Conservation (phyloP, 2,797 vertebrate genomes). For the Argentina silus region DNA sequence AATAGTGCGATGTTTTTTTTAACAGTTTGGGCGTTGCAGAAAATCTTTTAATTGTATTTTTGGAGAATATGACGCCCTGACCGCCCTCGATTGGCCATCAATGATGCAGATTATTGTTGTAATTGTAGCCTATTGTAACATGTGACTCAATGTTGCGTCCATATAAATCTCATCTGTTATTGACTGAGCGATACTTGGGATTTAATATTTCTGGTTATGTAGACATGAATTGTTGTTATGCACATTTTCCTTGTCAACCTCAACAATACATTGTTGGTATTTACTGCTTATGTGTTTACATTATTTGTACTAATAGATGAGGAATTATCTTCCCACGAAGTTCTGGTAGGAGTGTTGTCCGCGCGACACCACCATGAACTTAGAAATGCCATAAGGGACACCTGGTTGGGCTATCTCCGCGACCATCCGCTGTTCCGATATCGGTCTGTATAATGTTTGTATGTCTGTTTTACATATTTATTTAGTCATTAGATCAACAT, state of each 20-base stretch:
- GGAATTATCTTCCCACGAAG: slow-evolving; percentile 73
- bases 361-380: slow-evolving; percentile 90
- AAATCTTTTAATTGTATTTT: too few species aligned
- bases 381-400: slow-evolving; percentile 88
- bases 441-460: slow-evolving; percentile 75
- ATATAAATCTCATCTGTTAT: too few species aligned
- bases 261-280: too few species aligned
- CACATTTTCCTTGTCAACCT: neutral
- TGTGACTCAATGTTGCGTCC: too few species aligned
- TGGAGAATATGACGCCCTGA: too few species aligned
- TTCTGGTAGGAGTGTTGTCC: slow-evolving; percentile 93
- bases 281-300: neutral
- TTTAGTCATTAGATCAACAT: neutral
- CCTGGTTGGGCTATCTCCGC: slow-evolving; percentile 89
- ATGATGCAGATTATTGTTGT: too few species aligned
- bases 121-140: too few species aligned
- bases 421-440: slow-evolving; percentile 82
- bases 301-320: slow-evolving; percentile 56
- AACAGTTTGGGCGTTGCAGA: too few species aligned
- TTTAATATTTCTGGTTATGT: too few species aligned
- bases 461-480: neutral
- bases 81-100: too few species aligned
- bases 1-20: too few species aligned
- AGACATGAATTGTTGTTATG: neutral
- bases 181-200: too few species aligned